Percentiles rank a stretch among this genome's conserved stretches.
Conservation (phyloP, 2,888 invertebrate genomes). For the Andrena chrysosceles region DNA sequence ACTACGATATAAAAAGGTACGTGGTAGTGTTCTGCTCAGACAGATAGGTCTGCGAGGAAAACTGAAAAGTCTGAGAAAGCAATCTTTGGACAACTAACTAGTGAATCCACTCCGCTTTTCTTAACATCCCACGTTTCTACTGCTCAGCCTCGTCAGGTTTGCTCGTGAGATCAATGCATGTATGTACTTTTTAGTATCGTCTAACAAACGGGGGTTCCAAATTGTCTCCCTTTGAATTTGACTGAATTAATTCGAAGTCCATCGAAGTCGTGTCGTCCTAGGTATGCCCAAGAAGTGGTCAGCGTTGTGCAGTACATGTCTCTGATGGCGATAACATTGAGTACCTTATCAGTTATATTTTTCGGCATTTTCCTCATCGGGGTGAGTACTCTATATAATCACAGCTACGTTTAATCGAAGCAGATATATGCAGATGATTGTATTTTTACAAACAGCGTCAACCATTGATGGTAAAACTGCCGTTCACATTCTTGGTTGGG, state of each 20-base stretch:
- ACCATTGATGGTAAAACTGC: conserved; percentile 62
- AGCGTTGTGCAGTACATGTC: not conserved
- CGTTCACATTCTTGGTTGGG: conserved; percentile 60
- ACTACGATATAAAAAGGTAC: not conserved
- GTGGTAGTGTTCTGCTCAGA: no score
- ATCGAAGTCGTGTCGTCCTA: not conserved
- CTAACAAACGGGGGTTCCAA: no score
- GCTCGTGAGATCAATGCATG: no score
- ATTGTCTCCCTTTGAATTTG: not conserved
- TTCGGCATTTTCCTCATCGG: conserved; percentile 3
- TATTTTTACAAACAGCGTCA: conserved; percentile 53
- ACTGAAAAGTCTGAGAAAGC: not conserved
- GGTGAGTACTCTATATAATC: not conserved
- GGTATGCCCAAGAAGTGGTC: conserved; percentile 10
- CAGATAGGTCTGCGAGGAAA: no score
- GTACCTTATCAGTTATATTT: not conserved
- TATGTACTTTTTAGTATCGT: no score
- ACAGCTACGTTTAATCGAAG: not conserved
- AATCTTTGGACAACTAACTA: no score
- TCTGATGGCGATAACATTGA: not conserved
- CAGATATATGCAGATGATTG: not conserved
- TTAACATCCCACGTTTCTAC: no score
- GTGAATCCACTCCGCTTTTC: no score
- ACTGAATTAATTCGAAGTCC: not conserved
- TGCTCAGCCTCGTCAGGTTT: no score